Evolutionary conservation across 2,113 vertebrate species (phyloP).

Genomic region (Thamnophis sirtalis): DNA sequence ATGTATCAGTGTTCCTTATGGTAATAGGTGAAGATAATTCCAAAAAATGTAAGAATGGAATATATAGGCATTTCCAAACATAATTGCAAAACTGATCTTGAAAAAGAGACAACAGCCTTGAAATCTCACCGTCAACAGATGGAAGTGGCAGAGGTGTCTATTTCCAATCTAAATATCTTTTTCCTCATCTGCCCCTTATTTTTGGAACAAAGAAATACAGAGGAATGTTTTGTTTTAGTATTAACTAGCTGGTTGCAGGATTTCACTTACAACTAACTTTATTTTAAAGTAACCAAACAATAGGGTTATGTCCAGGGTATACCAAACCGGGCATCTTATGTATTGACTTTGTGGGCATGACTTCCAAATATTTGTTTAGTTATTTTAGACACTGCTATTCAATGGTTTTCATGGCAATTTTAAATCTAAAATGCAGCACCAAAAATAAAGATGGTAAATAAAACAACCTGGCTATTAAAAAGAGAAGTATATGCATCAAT

Average conservation of each 20-base stretch:
- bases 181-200: not conserved
- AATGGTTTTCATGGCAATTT: not conserved
- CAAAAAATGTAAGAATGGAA: not conserved
- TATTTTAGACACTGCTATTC: not conserved
- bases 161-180: not conserved
- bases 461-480: not conserved
- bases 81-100: not conserved
- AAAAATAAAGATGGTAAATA: not conserved
- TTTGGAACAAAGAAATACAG: not conserved
- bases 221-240: not conserved
- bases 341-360: not conserved
- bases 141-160: not conserved
- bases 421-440: not conserved
- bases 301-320: not conserved
- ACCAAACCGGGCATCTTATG: too few relatives aligned
- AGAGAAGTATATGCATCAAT: not conserved
- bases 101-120: fast-evolving
- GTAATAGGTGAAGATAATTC: fast-evolving
- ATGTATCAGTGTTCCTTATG: fast-evolving
- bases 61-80: fast-evolving
- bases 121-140: not conserved
- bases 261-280: not conserved
- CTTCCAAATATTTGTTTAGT: not conserved
- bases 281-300: not conserved
- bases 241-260: not conserved